Conservation (phyloP, 2,797 vertebrate genomes). For the Salmo trutta region DNA sequence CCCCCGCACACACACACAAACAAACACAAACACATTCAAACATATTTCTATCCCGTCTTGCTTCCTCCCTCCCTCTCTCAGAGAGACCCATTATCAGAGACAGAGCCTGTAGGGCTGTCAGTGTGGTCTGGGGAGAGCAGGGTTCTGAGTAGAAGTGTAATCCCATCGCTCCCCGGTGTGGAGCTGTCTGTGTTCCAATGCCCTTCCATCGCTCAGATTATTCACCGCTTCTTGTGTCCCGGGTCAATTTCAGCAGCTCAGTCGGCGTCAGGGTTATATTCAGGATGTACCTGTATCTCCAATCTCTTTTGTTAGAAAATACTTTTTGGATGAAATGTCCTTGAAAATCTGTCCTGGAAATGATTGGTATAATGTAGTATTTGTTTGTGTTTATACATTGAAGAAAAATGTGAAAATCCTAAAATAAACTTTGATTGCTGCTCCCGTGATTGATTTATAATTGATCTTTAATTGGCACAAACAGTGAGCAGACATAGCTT, state of each 20-base stretch:
- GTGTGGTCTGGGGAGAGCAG: not conserved
- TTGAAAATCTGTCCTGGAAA: no score
- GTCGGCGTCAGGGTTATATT: not conserved
- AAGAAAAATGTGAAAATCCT: no score
- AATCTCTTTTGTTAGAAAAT: not conserved
- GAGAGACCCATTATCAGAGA: not conserved
- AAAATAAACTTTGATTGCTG: no score
- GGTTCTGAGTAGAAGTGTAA: constrained; percentile 32
- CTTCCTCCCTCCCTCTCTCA: not conserved
- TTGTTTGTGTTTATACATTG: no score
- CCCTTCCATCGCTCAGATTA: not conserved
- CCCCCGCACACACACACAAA: not conserved
- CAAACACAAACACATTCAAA: constrained; percentile 9
- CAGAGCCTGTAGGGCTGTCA: not conserved
- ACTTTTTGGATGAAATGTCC: not conserved
- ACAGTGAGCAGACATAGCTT: no score
- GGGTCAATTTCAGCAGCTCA: not conserved
- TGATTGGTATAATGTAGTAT: no score
- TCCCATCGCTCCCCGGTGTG: not conserved
- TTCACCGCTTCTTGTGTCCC: not conserved
- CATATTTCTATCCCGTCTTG: not conserved
- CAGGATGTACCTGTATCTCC: not conserved
- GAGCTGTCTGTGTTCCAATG: not conserved
- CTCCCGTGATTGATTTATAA: no score
- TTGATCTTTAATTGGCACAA: no score